Conservation (phyloP, 2,888 invertebrate species). For the Microchrysa polita region DNA sequence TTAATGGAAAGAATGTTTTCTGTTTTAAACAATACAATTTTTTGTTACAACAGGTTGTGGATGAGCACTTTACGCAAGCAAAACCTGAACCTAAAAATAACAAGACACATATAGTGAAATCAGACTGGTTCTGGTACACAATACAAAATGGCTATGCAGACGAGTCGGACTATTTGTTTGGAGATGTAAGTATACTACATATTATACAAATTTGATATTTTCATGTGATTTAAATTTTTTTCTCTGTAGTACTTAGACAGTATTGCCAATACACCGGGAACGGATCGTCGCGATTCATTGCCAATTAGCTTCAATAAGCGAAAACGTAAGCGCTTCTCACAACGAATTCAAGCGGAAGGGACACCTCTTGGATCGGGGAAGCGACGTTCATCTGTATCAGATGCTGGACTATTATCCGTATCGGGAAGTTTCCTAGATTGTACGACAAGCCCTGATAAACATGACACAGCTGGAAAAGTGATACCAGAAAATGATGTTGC, state of each 20-base stretch:
- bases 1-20: too few relatives aligned
- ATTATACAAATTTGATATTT: too few relatives aligned
- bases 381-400: slow-evolving; percentile 86
- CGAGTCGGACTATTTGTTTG: slow-evolving; percentile 88
- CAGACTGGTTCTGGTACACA: slow-evolving; percentile 99
- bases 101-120: slow-evolving; percentile 82
- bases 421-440: slow-evolving; percentile 91
- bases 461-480: slow-evolving; percentile 59
- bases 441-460: slow-evolving; percentile 82
- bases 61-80: slow-evolving; percentile 77
- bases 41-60: slow-evolving; percentile 78
- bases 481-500: slow-evolving; percentile 56
- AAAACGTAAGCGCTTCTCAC: slow-evolving; percentile 81
- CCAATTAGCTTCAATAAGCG: slow-evolving; percentile 69
- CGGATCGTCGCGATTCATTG: slow-evolving; percentile 69
- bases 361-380: slow-evolving; percentile 68
- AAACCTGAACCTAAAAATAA: slow-evolving; percentile 76
- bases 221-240: background rate
- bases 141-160: slow-evolving; percentile 95
- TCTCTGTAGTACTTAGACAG: slow-evolving; percentile 60
- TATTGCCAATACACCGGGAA: slow-evolving; percentile 63
- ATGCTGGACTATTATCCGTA: slow-evolving; percentile 83
- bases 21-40: slow-evolving; percentile 54
- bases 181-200: slow-evolving; percentile 73
- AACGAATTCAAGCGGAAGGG: slow-evolving; percentile 61